Evolutionary conservation across 2,113 vertebrate species (phyloP).

Genomic region (Drymodes brunneopygia): DNA sequence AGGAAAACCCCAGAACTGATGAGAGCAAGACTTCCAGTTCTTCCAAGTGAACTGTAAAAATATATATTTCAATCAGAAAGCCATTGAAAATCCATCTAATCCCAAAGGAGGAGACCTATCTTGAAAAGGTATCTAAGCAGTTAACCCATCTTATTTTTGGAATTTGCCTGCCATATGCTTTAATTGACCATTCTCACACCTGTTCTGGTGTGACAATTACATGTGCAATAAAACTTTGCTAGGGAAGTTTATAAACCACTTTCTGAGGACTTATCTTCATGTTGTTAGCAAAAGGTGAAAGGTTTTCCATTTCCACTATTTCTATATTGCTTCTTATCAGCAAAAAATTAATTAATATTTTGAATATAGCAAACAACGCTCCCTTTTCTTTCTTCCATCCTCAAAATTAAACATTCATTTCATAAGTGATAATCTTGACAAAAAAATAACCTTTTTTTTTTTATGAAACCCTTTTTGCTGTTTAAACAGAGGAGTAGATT

Average conservation of each 20-base stretch:
- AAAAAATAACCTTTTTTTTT: neutral
- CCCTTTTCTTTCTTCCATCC: neutral
- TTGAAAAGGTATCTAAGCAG: neutral
- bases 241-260: neutral
- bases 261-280: neutral
- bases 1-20: neutral
- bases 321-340: neutral
- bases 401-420: neutral
- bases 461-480: neutral
- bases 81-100: neutral
- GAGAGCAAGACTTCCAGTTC: neutral
- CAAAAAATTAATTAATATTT: neutral
- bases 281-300: neutral
- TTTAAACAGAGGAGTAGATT: neutral
- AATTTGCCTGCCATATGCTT: rapidly evolving
- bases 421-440: neutral
- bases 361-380: neutral
- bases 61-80: neutral
- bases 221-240: neutral
- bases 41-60: neutral
- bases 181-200: neutral
- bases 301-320: neutral
- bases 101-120: neutral
- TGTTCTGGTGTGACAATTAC: neutral
- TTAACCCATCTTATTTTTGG: neutral